phyloP scores from a whole-genome alignment of 2,888 invertebrate genomes.

The Calameuta idolon region DNA sequence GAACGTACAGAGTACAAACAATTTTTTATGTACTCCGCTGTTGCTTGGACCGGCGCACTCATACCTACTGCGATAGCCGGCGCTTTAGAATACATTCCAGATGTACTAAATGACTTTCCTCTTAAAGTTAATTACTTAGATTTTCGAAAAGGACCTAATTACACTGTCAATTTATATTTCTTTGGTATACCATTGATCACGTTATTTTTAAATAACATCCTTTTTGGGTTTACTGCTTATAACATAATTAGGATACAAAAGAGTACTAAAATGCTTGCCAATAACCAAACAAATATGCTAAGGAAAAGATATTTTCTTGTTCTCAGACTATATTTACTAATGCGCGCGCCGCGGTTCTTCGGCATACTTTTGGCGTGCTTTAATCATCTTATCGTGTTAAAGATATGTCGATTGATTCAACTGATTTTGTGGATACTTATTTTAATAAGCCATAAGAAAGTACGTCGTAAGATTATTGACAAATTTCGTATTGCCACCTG shows the following conservation, averaged over 20 bases:
- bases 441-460: constrained; percentile 29
- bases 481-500: background rate
- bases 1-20: constrained; percentile 36
- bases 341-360: constrained; percentile 56
- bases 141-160: constrained; percentile 37
- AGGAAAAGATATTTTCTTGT: constrained; percentile 49
- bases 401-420: constrained; percentile 46
- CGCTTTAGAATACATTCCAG: constrained; percentile 39
- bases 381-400: constrained; percentile 43
- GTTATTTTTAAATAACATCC: constrained; percentile 45
- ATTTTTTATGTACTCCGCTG: constrained; percentile 37
- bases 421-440: constrained; percentile 49
- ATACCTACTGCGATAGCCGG: constrained; percentile 40
- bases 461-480: constrained; percentile 20
- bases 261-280: constrained; percentile 44
- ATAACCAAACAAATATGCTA: constrained; percentile 37
- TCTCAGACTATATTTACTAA: constrained; percentile 47
- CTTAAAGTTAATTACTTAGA: constrained; percentile 39
- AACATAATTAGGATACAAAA: constrained; percentile 45
- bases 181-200: constrained; percentile 46
- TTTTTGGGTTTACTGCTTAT: constrained; percentile 48
- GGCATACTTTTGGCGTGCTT: constrained; percentile 43
- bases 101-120: constrained; percentile 32
- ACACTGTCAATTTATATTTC: constrained; percentile 47
- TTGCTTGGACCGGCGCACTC: constrained; percentile 42